Evolutionary conservation across 2,888 invertebrate species (phyloP).

Genomic region (Catocala sponsa): DNA sequence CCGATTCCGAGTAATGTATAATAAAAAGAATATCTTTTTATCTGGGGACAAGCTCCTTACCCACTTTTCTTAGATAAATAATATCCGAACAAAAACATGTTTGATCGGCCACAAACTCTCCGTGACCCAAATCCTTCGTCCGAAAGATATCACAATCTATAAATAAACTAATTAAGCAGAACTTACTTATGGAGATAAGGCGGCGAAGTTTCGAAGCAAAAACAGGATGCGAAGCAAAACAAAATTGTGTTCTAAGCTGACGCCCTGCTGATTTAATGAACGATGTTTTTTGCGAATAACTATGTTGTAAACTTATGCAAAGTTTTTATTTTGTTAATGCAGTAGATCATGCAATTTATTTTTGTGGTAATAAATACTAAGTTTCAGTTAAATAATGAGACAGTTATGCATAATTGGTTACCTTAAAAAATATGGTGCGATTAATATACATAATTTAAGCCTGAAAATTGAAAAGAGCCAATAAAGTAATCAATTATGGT

Average conservation of each 20-base stretch:
- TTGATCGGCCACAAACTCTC: not conserved
- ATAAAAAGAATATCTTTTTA: too few relatives aligned
- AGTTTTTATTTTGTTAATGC: not conserved
- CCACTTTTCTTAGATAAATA: constrained; percentile 5
- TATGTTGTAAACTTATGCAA: constrained; percentile 3
- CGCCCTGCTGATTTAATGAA: constrained; percentile 19
- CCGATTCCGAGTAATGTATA: too few relatives aligned
- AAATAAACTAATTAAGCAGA: constrained; percentile 53
- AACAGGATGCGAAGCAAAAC: constrained; percentile 43
- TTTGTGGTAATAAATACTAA: not conserved
- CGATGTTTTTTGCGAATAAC: constrained; percentile 14
- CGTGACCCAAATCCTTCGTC: constrained; percentile 28
- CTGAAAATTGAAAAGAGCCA: too few relatives aligned
- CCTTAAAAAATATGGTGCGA: too few relatives aligned
- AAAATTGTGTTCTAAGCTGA: constrained; percentile 35
- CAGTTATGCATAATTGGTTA: too few relatives aligned
- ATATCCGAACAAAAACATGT: constrained; percentile 1
- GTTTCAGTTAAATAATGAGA: too few relatives aligned
- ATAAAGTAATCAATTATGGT: too few relatives aligned
- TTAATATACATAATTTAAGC: too few relatives aligned
- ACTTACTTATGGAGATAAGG: constrained; percentile 45
- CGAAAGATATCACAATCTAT: constrained; percentile 47
- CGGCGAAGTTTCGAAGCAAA: constrained; percentile 46
- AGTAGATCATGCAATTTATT: not conserved
- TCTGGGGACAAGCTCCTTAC: not conserved